Evolutionary conservation across 2,113 vertebrate genomes (phyloP).

Genomic region (Myotis davidii): DNA sequence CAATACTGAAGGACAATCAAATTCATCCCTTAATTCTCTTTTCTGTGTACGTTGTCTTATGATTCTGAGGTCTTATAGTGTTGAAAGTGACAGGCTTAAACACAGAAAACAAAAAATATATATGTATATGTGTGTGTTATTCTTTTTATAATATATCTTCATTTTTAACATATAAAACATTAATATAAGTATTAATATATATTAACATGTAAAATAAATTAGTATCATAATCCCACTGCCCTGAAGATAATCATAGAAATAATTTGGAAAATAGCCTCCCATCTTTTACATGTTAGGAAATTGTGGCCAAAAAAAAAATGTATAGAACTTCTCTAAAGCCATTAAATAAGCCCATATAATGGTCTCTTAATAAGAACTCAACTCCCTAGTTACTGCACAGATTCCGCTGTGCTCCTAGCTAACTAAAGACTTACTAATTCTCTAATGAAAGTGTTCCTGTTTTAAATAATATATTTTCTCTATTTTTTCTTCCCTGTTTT

Average conservation of each 20-base stretch:
- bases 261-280: background rate
- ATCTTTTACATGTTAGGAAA: conserved; percentile 41
- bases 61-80: background rate
- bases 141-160: background rate
- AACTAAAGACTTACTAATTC: background rate
- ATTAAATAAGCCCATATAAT: background rate
- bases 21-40: background rate
- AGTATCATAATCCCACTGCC: background rate
- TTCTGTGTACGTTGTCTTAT: background rate
- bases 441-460: conserved; percentile 8
- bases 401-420: background rate
- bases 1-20: background rate
- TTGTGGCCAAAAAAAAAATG: background rate
- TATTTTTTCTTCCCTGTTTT: conserved; percentile 20
- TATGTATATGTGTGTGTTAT: background rate
- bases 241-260: conserved; percentile 47
- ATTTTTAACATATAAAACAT: conserved; percentile 10
- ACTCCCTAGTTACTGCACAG: background rate
- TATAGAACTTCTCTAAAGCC: background rate
- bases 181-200: background rate
- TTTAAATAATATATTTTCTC: conserved; percentile 30
- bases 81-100: conserved; percentile 27
- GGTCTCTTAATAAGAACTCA: background rate
- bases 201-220: background rate
- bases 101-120: background rate